These are phyloP conservation scores for Dromas ardeola DNA, from an alignment of 2,113 vertebrate species.

Conservation along the genomic window DNA sequence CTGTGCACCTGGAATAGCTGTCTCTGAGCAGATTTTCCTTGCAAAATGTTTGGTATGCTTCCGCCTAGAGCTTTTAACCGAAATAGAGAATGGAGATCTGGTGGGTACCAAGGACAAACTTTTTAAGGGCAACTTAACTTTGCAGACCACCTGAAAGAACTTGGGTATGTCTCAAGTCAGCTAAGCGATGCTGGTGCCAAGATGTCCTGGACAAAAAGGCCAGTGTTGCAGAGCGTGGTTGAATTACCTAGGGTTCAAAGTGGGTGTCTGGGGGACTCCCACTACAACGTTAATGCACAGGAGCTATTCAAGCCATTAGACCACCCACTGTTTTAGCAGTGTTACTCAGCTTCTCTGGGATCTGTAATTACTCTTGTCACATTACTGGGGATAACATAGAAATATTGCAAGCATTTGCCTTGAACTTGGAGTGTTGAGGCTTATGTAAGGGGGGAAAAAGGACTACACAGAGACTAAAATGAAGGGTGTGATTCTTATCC, in stretches of 20 bases:
- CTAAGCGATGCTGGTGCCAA: not conserved
- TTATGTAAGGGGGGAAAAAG: not conserved
- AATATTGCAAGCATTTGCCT: constrained; percentile 35
- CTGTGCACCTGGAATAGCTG: constrained; percentile 43
- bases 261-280: not conserved
- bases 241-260: not conserved
- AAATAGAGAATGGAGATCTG: not conserved
- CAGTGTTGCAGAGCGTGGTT: not conserved
- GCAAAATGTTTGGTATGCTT: not conserved
- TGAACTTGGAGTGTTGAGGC: not conserved
- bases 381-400: constrained; percentile 14
- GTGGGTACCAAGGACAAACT: not conserved
- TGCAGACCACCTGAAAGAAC: constrained; percentile 26
- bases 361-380: constrained; percentile 40
- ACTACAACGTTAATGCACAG: not conserved
- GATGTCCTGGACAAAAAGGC: not conserved
- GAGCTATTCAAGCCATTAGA: constrained; percentile 18
- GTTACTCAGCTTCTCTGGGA: not conserved
- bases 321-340: constrained; percentile 11
- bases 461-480: not conserved
- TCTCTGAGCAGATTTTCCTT: constrained; percentile 24
- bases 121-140: constrained; percentile 14
- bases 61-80: not conserved
- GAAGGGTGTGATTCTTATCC: not conserved
- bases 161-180: not conserved